Evolutionary conservation across 2,797 vertebrate species (phyloP).

Genomic region (Pantherophis alleghaniensis): DNA sequence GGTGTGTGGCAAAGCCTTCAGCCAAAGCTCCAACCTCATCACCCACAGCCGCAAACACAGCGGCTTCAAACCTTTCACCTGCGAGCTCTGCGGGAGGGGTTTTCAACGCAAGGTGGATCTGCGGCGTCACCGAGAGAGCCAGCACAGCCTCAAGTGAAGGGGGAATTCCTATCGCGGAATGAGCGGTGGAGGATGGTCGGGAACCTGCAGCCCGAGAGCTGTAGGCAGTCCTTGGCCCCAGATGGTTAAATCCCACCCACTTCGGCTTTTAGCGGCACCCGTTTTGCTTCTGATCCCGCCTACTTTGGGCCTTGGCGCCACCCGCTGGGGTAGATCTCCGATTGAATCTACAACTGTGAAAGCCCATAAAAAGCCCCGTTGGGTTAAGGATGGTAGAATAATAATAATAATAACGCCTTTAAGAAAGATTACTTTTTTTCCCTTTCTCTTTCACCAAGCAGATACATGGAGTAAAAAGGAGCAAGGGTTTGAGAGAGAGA

Average conservation of each 20-base stretch:
- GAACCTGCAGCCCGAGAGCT: not conserved
- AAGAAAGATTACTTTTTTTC: not conserved
- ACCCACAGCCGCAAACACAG: conserved; percentile 99
- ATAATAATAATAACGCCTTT: not conserved
- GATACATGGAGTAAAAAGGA: too few species aligned
- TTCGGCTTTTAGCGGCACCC: not conserved
- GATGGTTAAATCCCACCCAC: not conserved
- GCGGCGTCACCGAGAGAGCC: conserved; percentile 90
- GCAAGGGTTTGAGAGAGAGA: not conserved
- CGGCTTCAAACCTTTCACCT: conserved; percentile 96
- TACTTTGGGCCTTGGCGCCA: not conserved
- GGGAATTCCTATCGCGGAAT: accelerated
- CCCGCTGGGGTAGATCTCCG: not conserved
- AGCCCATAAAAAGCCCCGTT: not conserved
- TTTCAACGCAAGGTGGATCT: conserved; percentile 98
- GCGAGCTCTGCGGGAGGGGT: conserved; percentile 90
- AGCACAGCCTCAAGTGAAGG: conserved; percentile 88
- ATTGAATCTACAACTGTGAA: not conserved
- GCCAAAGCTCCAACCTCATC: conserved; percentile 99
- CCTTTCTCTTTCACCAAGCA: not conserved
- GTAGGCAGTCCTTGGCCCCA: not conserved
- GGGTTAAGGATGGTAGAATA: not conserved
- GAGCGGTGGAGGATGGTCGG: not conserved
- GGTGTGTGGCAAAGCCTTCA: conserved; percentile 97
- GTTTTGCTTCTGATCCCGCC: not conserved